Evolutionary conservation across 2,888 invertebrate species (phyloP).

Genomic region (Metallyticus violacea): DNA sequence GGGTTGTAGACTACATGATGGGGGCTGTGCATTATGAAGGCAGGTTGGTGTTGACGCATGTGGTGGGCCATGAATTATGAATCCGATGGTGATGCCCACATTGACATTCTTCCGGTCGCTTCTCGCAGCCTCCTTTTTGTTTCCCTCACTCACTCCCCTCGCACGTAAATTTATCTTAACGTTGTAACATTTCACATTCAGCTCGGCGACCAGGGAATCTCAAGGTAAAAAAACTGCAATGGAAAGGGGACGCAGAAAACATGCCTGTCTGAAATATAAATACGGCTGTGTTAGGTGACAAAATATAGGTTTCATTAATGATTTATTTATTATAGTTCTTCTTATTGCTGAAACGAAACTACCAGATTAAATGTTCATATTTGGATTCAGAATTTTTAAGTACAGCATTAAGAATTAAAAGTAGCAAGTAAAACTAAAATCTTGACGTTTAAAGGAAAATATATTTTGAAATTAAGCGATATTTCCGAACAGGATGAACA

Average conservation of each 20-base stretch:
- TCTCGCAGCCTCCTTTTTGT: not conserved
- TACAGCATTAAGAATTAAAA: too few relatives aligned
- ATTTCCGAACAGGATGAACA: too few relatives aligned
- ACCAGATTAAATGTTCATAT: too few relatives aligned
- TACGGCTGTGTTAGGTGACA: not conserved
- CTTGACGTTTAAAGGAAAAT: too few relatives aligned
- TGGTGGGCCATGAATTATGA: not conserved
- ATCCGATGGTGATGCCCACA: not conserved
- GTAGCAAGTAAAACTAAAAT: too few relatives aligned
- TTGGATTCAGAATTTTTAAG: too few relatives aligned
- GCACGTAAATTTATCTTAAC: not conserved
- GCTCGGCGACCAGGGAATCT: not conserved
- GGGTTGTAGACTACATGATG: not conserved
- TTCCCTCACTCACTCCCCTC: not conserved
- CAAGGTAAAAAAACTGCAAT: not conserved
- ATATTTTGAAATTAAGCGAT: too few relatives aligned
- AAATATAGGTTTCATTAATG: too few relatives aligned
- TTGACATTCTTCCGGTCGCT: not conserved
- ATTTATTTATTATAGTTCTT: too few relatives aligned
- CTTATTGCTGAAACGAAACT: too few relatives aligned
- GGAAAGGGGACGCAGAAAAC: not conserved
- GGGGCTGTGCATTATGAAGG: not conserved
- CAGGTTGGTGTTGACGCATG: not conserved
- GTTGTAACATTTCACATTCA: not conserved
- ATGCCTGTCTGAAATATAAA: not conserved